Evolutionary conservation across 2,888 invertebrate genomes (phyloP).

Genomic region (Archips crataeganus): DNA sequence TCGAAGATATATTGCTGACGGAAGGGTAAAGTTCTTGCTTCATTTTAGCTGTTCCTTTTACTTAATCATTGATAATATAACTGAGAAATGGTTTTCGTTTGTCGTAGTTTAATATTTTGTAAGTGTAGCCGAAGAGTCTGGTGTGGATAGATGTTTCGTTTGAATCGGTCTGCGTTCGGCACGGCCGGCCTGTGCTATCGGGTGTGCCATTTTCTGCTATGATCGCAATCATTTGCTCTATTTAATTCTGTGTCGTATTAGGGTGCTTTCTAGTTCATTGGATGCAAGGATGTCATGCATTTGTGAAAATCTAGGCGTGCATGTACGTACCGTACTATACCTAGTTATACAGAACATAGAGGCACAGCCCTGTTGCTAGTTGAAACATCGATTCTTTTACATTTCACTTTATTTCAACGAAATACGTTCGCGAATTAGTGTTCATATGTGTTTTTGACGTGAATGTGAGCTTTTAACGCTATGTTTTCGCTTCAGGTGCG

Average conservation of each 20-base stretch:
- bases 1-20: slow-evolving; percentile 80
- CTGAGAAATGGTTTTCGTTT: slow-evolving; percentile 44
- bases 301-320: slow-evolving; percentile 51
- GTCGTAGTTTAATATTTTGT: slow-evolving; percentile 33
- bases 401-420: slow-evolving; percentile 48
- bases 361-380: slow-evolving; percentile 79
- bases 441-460: slow-evolving; percentile 10
- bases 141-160: slow-evolving; percentile 17
- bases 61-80: slow-evolving; percentile 50
- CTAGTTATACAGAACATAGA: slow-evolving; percentile 49
- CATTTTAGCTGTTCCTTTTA: slow-evolving; percentile 57
- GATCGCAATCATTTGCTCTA: slow-evolving; percentile 33
- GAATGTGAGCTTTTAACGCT: slow-evolving; percentile 5
- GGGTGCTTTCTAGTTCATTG: slow-evolving; percentile 53
- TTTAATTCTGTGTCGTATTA: slow-evolving; percentile 29
- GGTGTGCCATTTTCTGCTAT: slow-evolving; percentile 34
- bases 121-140: not conserved
- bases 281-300: slow-evolving; percentile 29
- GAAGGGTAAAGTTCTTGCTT: slow-evolving; percentile 81
- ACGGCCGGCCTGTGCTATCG: slow-evolving; percentile 37
- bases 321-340: slow-evolving; percentile 40
- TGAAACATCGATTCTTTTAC: slow-evolving; percentile 71
- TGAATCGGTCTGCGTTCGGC: slow-evolving; percentile 12
- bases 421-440: slow-evolving; percentile 42
- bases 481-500: slow-evolving; percentile 17